Base-by-base conservation (phyloP, 2,888 invertebrate genomes). In the Orgyia antiqua region DNA sequence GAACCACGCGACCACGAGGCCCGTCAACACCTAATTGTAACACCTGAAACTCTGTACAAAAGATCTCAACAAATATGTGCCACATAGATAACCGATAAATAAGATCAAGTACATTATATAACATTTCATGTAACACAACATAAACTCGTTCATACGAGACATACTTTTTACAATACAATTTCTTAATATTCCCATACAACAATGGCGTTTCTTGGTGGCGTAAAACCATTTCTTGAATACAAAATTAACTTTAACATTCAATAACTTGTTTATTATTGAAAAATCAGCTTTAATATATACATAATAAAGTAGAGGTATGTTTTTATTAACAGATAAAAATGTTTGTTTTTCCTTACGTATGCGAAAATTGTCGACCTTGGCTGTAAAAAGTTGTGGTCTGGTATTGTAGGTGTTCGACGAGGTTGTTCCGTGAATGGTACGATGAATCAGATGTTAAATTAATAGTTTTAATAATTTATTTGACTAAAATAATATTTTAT, bases 101-200 rank as follows among this genome's bases (percentile, higher is more conserved):
- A n/a, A n/a, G n/a, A n/a, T n/a, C n/a, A n/a, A n/a, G n/a, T n/a
- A 19, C 19, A 19, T 19, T 19, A 19, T 8, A 19, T 19, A 19
- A 19, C n/a, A n/a, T n/a, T 4, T 19, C 19, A 19, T 8, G 19
- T n/a, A 19, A 23, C 9, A 23, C 9, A 23, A 10, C 23, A 2
- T 10, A 23, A 6, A 4, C 10, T 6, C 10, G 10, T 10, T 15
- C 4, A 23, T 7, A 10, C 1, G 7, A 23, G 10, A 10, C 23
- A n/a, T 23, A 23, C 11, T 32, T 32, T 36, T 47, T 42, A 49
- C 49, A 39, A 42, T 37, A 46, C 27, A 7, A 28, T 50, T 50
- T 39, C 49, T 27, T 29, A 46, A 49, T 24, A n/a, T 44, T 50
- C 49, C 49, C 49, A 44, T 51, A 17, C 6, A 8, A 50, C 51